A percentile compares a stretch with the other conserved stretches of the same genome.
Evolutionary conservation across 2,888 invertebrate genomes (phyloP).

Genomic region (Branchellion lobata): DNA sequence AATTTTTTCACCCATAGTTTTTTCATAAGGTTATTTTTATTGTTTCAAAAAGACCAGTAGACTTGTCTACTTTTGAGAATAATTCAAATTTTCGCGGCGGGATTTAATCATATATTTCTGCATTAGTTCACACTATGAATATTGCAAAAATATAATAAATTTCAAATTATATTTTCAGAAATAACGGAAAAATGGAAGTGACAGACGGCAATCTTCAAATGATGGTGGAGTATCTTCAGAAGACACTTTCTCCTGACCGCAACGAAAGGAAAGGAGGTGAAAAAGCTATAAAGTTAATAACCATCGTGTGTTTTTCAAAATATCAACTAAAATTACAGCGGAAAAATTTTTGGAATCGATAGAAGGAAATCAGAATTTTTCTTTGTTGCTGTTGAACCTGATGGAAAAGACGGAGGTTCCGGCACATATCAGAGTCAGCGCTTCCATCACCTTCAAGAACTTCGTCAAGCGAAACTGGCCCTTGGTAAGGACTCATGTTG

Average conservation of each 20-base stretch:
- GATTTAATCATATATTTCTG: too few relatives aligned
- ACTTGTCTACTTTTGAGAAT: too few relatives aligned
- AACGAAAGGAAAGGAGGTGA: constrained; percentile 7
- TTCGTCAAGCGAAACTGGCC: constrained; percentile 92
- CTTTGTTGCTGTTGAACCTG: constrained; percentile 79
- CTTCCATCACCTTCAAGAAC: constrained; percentile 93
- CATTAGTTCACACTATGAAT: too few relatives aligned
- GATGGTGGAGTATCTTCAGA: background rate
- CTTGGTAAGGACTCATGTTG: constrained; percentile 55
- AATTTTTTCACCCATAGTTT: too few relatives aligned
- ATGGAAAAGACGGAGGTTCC: constrained; percentile 76
- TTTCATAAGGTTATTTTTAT: too few relatives aligned
- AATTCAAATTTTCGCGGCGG: too few relatives aligned
- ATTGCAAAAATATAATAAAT: too few relatives aligned
- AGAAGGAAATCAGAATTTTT: constrained; percentile 86
- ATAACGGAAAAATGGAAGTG: background rate
- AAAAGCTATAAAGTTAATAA: too few relatives aligned
- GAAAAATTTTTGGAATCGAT: constrained; percentile 87
- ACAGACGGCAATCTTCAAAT: constrained; percentile 18
- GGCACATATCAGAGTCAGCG: constrained; percentile 79
- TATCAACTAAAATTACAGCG: constrained; percentile 67
- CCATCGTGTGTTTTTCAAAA: background rate
- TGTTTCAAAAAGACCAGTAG: too few relatives aligned
- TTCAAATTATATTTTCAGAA: too few relatives aligned
- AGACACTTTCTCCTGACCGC: background rate